Conservation (phyloP, 2,113 vertebrate species). For the Solea solea region DNA sequence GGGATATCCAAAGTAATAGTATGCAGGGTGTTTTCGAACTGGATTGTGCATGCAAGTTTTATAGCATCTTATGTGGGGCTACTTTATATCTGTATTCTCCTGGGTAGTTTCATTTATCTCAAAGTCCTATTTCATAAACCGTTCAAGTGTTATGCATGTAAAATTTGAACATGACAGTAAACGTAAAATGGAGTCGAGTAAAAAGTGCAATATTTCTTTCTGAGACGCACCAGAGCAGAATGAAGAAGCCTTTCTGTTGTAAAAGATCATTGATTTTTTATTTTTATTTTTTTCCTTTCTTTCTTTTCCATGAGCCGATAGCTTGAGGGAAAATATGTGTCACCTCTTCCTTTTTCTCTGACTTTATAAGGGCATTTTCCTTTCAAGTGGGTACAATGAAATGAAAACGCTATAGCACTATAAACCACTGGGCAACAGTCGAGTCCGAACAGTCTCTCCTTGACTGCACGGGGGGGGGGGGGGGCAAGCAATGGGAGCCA, state of each 20-base stretch:
- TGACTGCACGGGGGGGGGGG: not conserved
- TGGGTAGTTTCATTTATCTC: too few relatives aligned
- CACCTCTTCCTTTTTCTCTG: slow-evolving; percentile 9
- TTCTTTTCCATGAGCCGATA: slow-evolving; percentile 1
- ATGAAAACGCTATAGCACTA: slow-evolving; percentile 6
- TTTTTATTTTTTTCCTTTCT: too few relatives aligned
- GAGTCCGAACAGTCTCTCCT: slow-evolving; percentile 15
- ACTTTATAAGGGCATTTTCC: slow-evolving; percentile 22
- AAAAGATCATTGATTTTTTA: slow-evolving; percentile 22
- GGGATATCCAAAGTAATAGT: not conserved
- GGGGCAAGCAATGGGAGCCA: slow-evolving; percentile 14
- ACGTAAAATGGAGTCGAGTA: not conserved
- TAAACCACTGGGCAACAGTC: slow-evolving; percentile 26
- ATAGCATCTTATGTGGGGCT: not conserved
- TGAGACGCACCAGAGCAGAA: not conserved
- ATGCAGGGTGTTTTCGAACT: not conserved
- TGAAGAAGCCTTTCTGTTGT: slow-evolving; percentile 10
- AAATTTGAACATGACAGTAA: not conserved
- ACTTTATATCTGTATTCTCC: not conserved
- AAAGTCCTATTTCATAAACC: not conserved
- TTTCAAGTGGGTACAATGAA: slow-evolving; percentile 12
- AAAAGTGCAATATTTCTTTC: not conserved
- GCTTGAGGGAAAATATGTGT: not conserved
- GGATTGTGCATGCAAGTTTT: not conserved
- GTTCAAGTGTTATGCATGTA: not conserved